phyloP scores from a whole-genome alignment of 1,140 invertebrate species.

The Microplitis demolitor region DNA sequence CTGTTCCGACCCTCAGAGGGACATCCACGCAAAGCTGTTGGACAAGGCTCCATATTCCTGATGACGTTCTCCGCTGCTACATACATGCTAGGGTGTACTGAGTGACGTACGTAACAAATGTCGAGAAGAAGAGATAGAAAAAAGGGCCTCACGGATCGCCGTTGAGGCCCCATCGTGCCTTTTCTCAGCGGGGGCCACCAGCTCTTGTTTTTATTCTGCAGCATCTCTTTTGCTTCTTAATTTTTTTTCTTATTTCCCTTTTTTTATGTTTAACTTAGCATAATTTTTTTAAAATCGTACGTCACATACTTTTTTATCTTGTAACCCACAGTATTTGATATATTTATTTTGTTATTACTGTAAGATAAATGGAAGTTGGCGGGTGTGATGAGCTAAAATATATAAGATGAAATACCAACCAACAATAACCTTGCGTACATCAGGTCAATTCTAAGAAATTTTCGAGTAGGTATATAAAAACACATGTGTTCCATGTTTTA shows the following conservation, averaged over 20 bases:
- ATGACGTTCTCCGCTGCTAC: background rate
- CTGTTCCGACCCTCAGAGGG: no score
- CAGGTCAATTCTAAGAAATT: background rate
- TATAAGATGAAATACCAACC: no score
- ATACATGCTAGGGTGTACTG: background rate
- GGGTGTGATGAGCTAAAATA: no score
- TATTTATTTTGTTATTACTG: no score
- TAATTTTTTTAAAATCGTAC: no score
- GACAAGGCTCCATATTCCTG: no score
- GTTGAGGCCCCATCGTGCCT: conserved; percentile 8
- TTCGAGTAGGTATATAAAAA: background rate
- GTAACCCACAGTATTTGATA: no score
- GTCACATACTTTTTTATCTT: no score
- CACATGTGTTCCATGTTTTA: background rate
- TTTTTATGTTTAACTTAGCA: background rate
- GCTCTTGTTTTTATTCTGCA: background rate
- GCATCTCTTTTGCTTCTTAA: background rate
- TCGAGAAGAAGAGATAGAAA: conserved; percentile 23
- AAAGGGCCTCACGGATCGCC: conserved; percentile 36
- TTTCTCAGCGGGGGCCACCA: conserved; percentile 34
- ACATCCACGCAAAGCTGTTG: no score
- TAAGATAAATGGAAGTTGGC: no score
- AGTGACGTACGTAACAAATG: conserved; percentile 9
- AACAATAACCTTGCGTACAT: background rate
- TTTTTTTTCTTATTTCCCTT: background rate